Evolutionary conservation across 2,113 vertebrate genomes (phyloP), one percentile per base, ranked within the genome.

Genomic region (Stercorarius parasiticus): DNA sequence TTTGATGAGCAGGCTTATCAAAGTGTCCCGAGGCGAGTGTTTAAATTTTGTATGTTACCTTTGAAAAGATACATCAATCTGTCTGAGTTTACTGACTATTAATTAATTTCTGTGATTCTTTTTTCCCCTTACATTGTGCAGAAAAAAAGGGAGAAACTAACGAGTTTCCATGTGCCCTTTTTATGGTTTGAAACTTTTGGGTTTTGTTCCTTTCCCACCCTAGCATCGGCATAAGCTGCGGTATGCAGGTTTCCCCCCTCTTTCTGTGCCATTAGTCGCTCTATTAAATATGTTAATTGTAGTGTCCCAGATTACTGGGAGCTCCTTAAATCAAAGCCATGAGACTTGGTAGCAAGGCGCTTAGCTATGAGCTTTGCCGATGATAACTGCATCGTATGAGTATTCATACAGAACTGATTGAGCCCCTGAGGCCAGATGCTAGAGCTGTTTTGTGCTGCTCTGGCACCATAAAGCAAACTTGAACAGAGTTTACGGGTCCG

Each of bases 231-330:
- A 9, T 77, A 91, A 95, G 58, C 71, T 91, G 66, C 0, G 1
- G 29, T 90, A 74, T 52, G 25, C 55, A 91, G 53, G 62, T 88
- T 90, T 94, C 32, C 74, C 72, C 40, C 50, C 59, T 93, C 86
- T 80, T 95, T 85, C 95, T 93, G 95, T 95, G 78, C 84, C 87
- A 94, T 97, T 97, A 96, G 96, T 94, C 79, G 96, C 93, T 97
- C 91, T 96, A 96, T 97, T 97, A 97, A 97, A 95, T 95, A 97
- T 96, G 95, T 96, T 97, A 97, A 97, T 95, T 97, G 91, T 95
- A 88, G 74, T 88, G 84, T 94, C 94, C 95, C 89, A 96, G 96
- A 95, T 97, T 97, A 93, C 86, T 95, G 86, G 91, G 95, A 97
- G 89, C 89, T 95, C 86, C 91, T 97, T 95, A 97, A 96, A 97